Conservation (phyloP, 2,797 vertebrate species). For the Sarcophilus harrisii region DNA sequence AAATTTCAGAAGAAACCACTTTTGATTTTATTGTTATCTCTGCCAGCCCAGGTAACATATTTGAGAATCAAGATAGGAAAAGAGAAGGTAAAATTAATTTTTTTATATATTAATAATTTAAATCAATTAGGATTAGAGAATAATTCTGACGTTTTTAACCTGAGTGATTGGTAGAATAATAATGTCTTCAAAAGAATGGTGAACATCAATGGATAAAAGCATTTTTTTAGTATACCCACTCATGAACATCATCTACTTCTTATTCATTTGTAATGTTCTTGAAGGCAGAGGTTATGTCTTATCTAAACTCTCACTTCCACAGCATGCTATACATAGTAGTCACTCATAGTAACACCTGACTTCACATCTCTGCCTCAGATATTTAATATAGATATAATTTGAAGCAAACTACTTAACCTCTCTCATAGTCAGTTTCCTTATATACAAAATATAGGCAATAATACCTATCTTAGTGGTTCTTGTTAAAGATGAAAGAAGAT, state of each 20-base stretch:
- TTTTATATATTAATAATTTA: not conserved
- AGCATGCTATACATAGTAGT: not conserved
- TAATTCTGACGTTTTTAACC: not conserved
- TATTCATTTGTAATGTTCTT: not conserved
- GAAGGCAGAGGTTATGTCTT: not conserved
- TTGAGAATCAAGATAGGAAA: not conserved
- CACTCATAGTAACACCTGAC: not conserved
- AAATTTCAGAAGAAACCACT: constrained; percentile 42
- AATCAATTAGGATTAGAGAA: not conserved
- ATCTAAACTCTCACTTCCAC: not conserved
- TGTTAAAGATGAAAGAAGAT: not conserved
- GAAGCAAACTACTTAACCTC: not conserved
- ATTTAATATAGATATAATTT: not conserved
- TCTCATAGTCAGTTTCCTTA: not conserved
- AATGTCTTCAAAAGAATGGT: not conserved
- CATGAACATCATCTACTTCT: not conserved
- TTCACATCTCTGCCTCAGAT: not conserved
- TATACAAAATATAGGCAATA: not conserved
- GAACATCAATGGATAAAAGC: not conserved
- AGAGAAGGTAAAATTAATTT: constrained; percentile 2
- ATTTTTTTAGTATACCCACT: not conserved
- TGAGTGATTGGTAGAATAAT: not conserved
- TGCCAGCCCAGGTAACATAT: constrained; percentile 47
- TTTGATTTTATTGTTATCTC: constrained; percentile 55
- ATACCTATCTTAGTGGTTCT: not conserved